These are phyloP conservation scores for Frankliniella intonsa DNA, from an alignment of 2,888 invertebrate species.

Conservation along the genomic window DNA sequence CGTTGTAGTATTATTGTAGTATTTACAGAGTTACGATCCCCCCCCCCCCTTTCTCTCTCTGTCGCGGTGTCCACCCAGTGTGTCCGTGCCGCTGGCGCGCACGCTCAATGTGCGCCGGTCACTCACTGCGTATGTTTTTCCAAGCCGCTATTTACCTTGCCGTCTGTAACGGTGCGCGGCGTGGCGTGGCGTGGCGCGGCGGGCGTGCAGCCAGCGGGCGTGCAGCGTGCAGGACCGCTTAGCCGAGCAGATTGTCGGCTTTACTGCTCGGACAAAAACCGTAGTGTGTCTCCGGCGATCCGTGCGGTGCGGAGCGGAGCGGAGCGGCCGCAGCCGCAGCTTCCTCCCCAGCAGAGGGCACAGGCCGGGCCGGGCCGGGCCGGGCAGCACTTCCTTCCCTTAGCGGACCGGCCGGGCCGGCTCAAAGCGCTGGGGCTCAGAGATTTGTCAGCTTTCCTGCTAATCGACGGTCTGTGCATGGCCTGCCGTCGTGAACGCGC, in stretches of 20 bases:
- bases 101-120: neutral
- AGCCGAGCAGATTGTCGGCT: neutral
- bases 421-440: too few species aligned
- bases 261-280: neutral
- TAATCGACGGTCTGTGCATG: too few species aligned
- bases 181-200: neutral
- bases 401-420: too few species aligned
- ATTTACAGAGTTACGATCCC: neutral
- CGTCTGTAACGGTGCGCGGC: neutral
- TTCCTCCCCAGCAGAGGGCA: too few species aligned
- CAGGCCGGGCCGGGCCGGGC: too few species aligned
- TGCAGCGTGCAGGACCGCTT: neutral
- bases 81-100: neutral
- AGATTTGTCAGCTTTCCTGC: too few species aligned
- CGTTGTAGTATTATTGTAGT: too few species aligned
- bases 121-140: conserved; percentile 10
- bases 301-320: neutral
- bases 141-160: conserved; percentile 22
- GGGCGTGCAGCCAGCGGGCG: neutral
- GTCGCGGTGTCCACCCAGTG: neutral
- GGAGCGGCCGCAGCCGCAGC: too few species aligned
- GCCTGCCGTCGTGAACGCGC: too few species aligned
- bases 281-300: neutral
- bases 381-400: too few species aligned
- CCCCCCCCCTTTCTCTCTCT: neutral